Evolutionary conservation across 1,140 invertebrate genomes (phyloP).

Genomic region (Drosophila grimshawi): DNA sequence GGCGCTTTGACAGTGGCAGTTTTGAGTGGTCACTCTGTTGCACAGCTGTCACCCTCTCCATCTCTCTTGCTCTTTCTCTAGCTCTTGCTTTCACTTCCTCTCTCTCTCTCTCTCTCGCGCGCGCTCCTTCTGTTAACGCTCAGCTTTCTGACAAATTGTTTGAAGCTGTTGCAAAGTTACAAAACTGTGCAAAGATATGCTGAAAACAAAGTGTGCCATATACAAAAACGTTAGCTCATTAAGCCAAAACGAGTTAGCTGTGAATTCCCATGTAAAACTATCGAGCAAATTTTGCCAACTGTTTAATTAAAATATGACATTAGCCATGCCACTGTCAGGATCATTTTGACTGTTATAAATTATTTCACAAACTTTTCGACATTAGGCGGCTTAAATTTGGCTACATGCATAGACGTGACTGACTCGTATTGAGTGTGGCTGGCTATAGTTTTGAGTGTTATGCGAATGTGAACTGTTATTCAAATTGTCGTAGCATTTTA

Average conservation of each 20-base stretch:
- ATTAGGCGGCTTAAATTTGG: too few species aligned
- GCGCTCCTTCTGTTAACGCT: constrained; percentile 10
- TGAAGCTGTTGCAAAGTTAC: constrained; percentile 21
- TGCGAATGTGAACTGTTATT: too few species aligned
- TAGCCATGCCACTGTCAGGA: too few species aligned
- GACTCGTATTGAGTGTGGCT: too few species aligned
- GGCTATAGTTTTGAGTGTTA: too few species aligned
- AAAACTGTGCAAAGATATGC: constrained; percentile 32
- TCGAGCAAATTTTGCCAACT: too few species aligned
- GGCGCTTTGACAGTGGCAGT: constrained; percentile 23
- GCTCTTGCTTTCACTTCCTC: not conserved
- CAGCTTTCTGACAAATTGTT: constrained; percentile 48
- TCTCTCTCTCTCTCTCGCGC: not conserved
- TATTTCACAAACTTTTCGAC: too few species aligned
- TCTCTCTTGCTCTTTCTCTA: not conserved
- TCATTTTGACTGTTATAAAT: too few species aligned
- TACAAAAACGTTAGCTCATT: constrained; percentile 45
- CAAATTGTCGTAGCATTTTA: too few species aligned
- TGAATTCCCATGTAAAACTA: too few species aligned
- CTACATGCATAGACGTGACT: too few species aligned
- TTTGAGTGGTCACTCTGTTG: constrained; percentile 70
- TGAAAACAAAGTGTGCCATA: constrained; percentile 27
- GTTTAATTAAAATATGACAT: too few species aligned
- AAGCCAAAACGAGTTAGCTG: not conserved
- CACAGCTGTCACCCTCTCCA: constrained; percentile 26